Evolutionary conservation across 30 jellyfish, hydroid and myxozoan species (phyloP).

Genomic region (Pelagia noctiluca): DNA sequence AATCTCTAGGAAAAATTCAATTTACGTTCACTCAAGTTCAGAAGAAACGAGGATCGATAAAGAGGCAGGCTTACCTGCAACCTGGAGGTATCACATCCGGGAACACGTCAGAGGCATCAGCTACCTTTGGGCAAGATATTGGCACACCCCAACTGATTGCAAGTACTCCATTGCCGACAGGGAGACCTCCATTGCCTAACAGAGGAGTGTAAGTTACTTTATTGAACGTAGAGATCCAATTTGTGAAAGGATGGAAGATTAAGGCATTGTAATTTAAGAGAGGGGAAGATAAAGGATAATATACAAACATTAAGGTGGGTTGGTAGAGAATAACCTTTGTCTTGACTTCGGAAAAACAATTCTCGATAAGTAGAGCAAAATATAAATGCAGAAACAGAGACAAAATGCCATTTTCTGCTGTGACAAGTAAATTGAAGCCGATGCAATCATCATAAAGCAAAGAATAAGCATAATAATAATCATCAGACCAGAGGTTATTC

Average conservation of each 20-base stretch:
- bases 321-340: too few species aligned
- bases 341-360: too few species aligned
- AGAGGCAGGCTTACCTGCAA: constrained; percentile 24
- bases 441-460: too few species aligned
- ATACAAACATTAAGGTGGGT: too few species aligned
- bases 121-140: constrained; percentile 23
- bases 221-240: neutral
- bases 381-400: too few species aligned
- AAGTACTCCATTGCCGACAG: constrained; percentile 39
- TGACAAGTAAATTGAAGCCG: too few species aligned
- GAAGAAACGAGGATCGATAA: constrained; percentile 50
- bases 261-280: neutral
- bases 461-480: too few species aligned
- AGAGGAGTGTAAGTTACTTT: constrained; percentile 7
- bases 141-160: constrained; percentile 37
- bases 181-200: constrained; percentile 42
- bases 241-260: neutral
- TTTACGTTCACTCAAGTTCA: constrained; percentile 53
- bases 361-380: too few species aligned
- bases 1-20: constrained; percentile 58
- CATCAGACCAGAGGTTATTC: too few species aligned
- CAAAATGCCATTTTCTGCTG: too few species aligned
- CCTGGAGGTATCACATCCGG: constrained; percentile 63
- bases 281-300: too few species aligned
- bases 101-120: constrained; percentile 51